Evolutionary conservation across 2,888 invertebrate genomes (phyloP).

Genomic region (Diachrysia chrysitis): DNA sequence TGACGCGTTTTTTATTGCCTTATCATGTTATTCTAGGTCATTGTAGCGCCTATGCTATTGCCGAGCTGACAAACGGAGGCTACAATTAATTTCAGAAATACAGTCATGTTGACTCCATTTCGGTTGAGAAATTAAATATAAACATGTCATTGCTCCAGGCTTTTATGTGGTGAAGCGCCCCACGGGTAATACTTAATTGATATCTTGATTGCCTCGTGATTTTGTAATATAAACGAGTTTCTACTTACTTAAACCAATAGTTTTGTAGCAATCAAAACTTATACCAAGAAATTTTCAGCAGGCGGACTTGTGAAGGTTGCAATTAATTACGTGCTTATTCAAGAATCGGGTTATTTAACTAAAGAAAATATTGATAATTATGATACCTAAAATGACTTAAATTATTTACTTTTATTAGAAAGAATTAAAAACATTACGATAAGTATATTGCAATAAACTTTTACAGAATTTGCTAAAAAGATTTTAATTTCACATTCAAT

Average conservation of each 20-base stretch:
- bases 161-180: slow-evolving; percentile 51
- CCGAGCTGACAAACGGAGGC: slow-evolving; percentile 75
- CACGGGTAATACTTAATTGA: slow-evolving; percentile 60
- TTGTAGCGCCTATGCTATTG: slow-evolving; percentile 63
- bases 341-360: too few relatives aligned
- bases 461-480: neutral
- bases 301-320: neutral
- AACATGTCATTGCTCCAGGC: slow-evolving; percentile 67
- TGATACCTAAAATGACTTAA: too few relatives aligned
- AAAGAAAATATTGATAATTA: too few relatives aligned
- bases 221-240: slow-evolving; percentile 21
- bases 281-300: neutral
- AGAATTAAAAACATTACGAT: too few relatives aligned
- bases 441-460: too few relatives aligned
- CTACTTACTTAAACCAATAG: slow-evolving; percentile 3
- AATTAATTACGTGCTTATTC: neutral
- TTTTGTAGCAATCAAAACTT: slow-evolving; percentile 6
- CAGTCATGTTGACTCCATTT: slow-evolving; percentile 73
- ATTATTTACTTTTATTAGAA: too few relatives aligned
- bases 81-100: slow-evolving; percentile 80
- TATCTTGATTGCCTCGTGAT: slow-evolving; percentile 62
- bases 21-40: slow-evolving; percentile 42
- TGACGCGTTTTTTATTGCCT: neutral
- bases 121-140: slow-evolving; percentile 75
- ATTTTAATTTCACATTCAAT: neutral